These are phyloP conservation scores for Paedocypris micromegethes DNA, from an alignment of 2,797 vertebrate species.

Conservation along the genomic window DNA sequence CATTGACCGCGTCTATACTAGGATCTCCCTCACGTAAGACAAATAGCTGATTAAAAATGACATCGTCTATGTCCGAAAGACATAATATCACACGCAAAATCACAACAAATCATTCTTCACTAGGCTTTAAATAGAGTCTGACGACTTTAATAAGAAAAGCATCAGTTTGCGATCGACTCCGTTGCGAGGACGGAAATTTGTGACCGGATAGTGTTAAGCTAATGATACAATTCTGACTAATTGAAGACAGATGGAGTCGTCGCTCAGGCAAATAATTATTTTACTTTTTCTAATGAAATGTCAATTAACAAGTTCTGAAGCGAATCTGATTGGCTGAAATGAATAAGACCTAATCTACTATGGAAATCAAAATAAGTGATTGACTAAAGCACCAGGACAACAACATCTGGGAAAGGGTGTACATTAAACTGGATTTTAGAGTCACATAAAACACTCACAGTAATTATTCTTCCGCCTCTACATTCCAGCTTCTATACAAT, in stretches of 20 bases:
- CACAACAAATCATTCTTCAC: conserved; percentile 1
- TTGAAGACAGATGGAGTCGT: conserved; percentile 64
- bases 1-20: conserved; percentile 15
- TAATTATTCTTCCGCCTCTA: no score
- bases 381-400: not conserved
- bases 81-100: conserved; percentile 6
- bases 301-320: conserved; percentile 55
- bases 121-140: conserved; percentile 1
- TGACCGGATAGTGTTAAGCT: conserved; percentile 58
- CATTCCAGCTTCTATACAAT: no score
- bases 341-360: conserved; percentile 1
- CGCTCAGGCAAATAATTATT: conserved; percentile 56
- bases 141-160: not conserved
- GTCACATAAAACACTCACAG: no score
- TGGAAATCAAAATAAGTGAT: not conserved
- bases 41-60: conserved; percentile 34
- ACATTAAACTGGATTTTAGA: no score
- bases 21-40: conserved; percentile 6
- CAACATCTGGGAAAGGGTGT: not conserved
- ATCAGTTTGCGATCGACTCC: conserved; percentile 51
- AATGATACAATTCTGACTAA: conserved; percentile 61
- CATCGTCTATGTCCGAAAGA: conserved; percentile 23
- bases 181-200: conserved; percentile 50
- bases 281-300: conserved; percentile 56
- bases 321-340: conserved; percentile 44